Base-by-base conservation (phyloP, 2,113 vertebrate genomes). In the Turnix velox region DNA sequence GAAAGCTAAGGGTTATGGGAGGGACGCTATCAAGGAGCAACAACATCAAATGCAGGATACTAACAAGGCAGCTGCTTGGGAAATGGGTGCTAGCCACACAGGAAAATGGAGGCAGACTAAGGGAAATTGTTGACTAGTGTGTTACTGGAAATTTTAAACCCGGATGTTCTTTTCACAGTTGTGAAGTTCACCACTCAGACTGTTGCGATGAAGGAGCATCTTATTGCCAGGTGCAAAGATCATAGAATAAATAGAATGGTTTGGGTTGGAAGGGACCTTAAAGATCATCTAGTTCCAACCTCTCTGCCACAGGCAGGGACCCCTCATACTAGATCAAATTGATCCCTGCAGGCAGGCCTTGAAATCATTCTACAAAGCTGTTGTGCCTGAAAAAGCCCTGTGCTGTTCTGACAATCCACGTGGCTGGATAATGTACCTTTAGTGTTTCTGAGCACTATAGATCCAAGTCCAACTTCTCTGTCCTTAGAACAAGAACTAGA, bases 1-100 rank as follows among this genome's bases (percentile, higher is more conserved):
- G 40, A 7, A 45, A 51, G 28, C 2, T 24, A 28, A 25, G 30
- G n/a, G n/a, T 51, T 18, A 5, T 27, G 16, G n/a, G 27, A 61
- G 12, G 18, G 46, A 61, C 0, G 1, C 0, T 3, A 22, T 6
- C 0, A 3, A 82, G 30, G n/a, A 72, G 48, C 45, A 57, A 59
- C 42, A 19, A 2, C 35, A 12, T 67, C 16, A 14, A 13, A 4
- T 57, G 18, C 1, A 1, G 42, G 23, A 23, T 33, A 27, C 22
- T n/a, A 55, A 2, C 11, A 55, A 35, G 48, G 30, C 30, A 61
- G 15, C 57, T 52, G 42, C 48, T 62, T 0, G 0, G 37, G 48
- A 33, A 51, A 46, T 30, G 46, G 14, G 10, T 49, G 25, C 8
- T 62, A 46, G 25, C 18, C 11, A 9, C 25, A 35, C 20, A 18